phyloP scores from a whole-genome alignment of 2,797 vertebrate species.

The Pseudocheirus occidentalis region DNA sequence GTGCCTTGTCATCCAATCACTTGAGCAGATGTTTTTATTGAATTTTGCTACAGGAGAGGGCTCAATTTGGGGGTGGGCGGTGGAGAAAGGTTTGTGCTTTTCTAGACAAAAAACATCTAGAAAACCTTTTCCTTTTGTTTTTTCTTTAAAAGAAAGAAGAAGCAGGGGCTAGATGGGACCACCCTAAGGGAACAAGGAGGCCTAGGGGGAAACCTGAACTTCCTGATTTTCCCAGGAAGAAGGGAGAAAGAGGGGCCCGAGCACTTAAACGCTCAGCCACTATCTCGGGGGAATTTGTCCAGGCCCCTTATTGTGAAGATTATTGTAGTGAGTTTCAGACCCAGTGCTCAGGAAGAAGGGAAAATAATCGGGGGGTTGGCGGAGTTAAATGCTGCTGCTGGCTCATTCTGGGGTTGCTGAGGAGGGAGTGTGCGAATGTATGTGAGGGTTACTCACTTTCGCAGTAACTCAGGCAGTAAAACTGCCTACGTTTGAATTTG shows the following conservation, averaged over 20 bases:
- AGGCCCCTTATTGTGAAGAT: not conserved
- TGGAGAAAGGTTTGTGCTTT: not conserved
- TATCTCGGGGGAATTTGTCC: not conserved
- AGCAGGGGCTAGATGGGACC: not conserved
- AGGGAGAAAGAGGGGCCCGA: not conserved
- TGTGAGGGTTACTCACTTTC: conserved; percentile 58
- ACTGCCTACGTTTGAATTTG: conserved; percentile 66
- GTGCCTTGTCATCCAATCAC: not conserved
- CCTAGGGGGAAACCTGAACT: not conserved
- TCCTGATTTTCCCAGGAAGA: not conserved
- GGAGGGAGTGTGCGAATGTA: conserved; percentile 34
- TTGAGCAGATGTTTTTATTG: not conserved
- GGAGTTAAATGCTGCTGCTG: conserved; percentile 61
- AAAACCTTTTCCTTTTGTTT: not conserved
- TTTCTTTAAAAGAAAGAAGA: too few relatives aligned
- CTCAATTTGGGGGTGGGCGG: not conserved
- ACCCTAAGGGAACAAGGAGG: not conserved
- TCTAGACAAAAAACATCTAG: not conserved
- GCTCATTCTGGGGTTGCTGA: conserved; percentile 68
- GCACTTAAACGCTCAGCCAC: not conserved
- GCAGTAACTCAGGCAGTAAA: conserved; percentile 67
- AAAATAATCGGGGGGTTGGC: not conserved
- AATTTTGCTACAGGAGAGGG: not conserved
- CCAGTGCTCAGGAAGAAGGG: not conserved
- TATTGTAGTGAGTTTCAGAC: not conserved